Conservation (phyloP, 64 coral and sea anemone species). For the Hydrozoanthus tunicans region DNA sequence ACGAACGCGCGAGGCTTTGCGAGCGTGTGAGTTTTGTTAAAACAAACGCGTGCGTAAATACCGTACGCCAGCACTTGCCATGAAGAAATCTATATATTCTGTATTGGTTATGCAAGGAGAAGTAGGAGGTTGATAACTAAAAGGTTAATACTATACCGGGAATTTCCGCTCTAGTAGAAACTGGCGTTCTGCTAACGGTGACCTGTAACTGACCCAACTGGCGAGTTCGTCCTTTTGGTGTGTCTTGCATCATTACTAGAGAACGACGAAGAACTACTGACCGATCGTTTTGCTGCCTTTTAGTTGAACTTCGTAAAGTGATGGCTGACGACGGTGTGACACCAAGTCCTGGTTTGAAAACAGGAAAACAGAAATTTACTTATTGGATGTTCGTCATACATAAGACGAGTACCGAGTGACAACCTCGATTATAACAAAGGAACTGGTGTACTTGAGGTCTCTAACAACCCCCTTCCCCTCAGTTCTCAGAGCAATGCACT, state of each 20-base stretch:
- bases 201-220: conserved; percentile 28
- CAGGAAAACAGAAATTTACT: background rate
- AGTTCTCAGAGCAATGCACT: too few species aligned
- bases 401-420: background rate
- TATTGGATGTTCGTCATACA: background rate
- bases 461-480: too few species aligned
- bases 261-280: conserved; percentile 42
- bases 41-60: too few species aligned
- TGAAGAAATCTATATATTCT: too few species aligned
- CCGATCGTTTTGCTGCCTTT: conserved; percentile 26
- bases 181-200: conserved; percentile 44
- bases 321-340: conserved; percentile 25
- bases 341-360: conserved; percentile 25
- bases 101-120: too few species aligned
- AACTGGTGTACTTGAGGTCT: background rate
- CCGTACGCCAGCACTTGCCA: too few species aligned
- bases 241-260: conserved; percentile 44
- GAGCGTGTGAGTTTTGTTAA: too few species aligned
- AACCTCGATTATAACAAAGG: background rate
- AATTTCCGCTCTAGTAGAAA: background rate
- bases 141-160: background rate
- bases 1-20: too few species aligned
- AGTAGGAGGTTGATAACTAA: too few species aligned
- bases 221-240: conserved; percentile 41
- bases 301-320: conserved; percentile 5